Base-by-base conservation (phyloP, 2,797 vertebrate genomes). In the Gymnoscopelus microlampas region DNA sequence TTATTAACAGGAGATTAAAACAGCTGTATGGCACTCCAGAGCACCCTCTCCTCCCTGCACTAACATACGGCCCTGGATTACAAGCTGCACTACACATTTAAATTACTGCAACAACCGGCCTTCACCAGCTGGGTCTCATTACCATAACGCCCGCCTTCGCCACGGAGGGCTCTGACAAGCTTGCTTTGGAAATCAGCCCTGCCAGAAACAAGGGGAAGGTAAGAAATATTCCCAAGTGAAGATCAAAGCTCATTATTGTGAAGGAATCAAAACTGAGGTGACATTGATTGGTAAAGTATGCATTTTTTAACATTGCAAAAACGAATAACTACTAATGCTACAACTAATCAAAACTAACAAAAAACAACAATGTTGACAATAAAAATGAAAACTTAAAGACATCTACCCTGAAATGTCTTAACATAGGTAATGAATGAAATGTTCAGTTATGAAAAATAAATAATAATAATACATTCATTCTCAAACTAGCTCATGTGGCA, bases 1-100 rank as follows among this genome's bases (percentile, higher is more conserved):
- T 95, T 97, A 98, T 97, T 97, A 97, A 96, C 93, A 92, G 93
- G 93, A 96, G 95, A 98, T 97, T 96, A 96, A 95, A 97, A 97
- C 96, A 98, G 96, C 96, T 98, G 97, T 96, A 97, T 95, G 93
- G 95, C 86, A 93, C 95, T 92, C 94, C 93, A 94, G 95, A 95
- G 94, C 93, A 95, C 90, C 95, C 94, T 93, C 95, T 95, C 92
- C 93, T 95, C 88, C 85, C 90, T 84, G 92, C 86, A 82, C 93
- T 93, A 95, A 95, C 95, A 97, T 96, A 97, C 94, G 95, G 94
- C 91, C 90, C 91, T 93, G 94, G 95, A 96, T 96, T 95, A 96
- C 93, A 95, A 97, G 95, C 93, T 94, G 94, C 96, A 98, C 96
- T 98, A 97, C 96, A n/a, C 96, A 95, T 96, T 97, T 97, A 96